phyloP scores from a whole-genome alignment of 2,113 vertebrate genomes.

The Andinoacara biseriatus region DNA sequence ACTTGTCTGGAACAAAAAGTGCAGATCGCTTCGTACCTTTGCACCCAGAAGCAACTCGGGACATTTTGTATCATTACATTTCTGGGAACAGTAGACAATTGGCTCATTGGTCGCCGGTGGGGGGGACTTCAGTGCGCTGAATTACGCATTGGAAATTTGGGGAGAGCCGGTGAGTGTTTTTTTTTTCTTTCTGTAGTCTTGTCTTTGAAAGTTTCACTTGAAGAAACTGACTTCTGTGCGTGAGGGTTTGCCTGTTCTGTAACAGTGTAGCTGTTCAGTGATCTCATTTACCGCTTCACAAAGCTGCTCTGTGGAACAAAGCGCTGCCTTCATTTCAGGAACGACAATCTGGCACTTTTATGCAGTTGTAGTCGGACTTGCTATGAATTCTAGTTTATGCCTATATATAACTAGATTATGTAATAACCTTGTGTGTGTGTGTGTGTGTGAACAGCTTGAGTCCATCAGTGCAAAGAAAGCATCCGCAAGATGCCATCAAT shows the following conservation, averaged over 20 bases:
- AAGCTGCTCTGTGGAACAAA: constrained; percentile 57
- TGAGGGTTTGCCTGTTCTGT: not conserved
- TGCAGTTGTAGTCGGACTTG: not conserved
- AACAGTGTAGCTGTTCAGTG: not conserved
- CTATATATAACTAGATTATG: constrained; percentile 19
- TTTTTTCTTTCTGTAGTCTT: not conserved
- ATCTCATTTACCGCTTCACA: not conserved
- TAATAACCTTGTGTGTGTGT: constrained; percentile 23
- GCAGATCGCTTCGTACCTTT: not conserved
- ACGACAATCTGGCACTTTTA: constrained; percentile 26
- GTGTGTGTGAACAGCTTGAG: not conserved
- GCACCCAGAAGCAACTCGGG: not conserved
- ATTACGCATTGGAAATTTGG: not conserved
- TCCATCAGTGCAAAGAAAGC: constrained; percentile 33
- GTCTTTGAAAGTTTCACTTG: constrained; percentile 25
- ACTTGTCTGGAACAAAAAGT: constrained; percentile 1
- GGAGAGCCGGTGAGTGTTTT: constrained; percentile 63
- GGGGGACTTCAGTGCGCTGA: constrained; percentile 31
- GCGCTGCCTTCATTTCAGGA: constrained; percentile 49
- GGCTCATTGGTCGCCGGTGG: constrained; percentile 2
- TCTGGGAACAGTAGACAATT: not conserved
- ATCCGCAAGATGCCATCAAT: constrained; percentile 68
- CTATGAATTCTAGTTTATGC: not conserved
- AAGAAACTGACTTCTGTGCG: not conserved
- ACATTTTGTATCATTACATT: not conserved